Base-by-base conservation (phyloP, 2,797 vertebrate genomes). In the Tokudaia muenninki region DNA sequence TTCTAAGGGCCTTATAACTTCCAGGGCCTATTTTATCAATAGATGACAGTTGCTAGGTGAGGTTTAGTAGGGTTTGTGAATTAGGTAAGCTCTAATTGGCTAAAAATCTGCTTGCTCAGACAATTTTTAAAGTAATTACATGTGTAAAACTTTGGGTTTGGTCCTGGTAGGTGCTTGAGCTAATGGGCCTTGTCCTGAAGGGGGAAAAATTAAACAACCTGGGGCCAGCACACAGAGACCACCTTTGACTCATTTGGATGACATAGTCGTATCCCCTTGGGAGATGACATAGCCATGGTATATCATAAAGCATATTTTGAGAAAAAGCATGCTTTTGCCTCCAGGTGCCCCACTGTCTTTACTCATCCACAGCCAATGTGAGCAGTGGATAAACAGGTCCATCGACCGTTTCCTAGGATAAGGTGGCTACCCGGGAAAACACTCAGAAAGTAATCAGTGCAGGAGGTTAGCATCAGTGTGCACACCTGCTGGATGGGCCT, bases 121-220 rank as follows among this genome's bases (percentile, higher is more conserved):
- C 72, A 91, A 26, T 57, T 94, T 95, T 83, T 93, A 21, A 92
- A 96, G 82, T 79, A 95, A 95, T 57, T 75, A 47, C 44, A 41
- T 78, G 47, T 94, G 31, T 82, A 74, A 91, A 91, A 92, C 44
- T 65, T 90, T 74, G 44, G 26, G 0, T 81, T 94, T 83, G 50
- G 57, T 61, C 10, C 70, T 84, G 70, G 63, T 59, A 86, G 44
- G 34, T 9, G 84, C 93, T 61, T 34, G 65, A 91, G 55, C 61
- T 87, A 81, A 78, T 44, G 80, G 90, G n/a, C 80, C 47, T 87
- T 55, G 82, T 75, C 37, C 57, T 83, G 14, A 29, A 79, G 10
- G 44, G 37, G 21, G 63, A 24, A 26, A 82, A 44, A 92, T 87
- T 44, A 89, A 70, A 21, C 65, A 14, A 47, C 37, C 29, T 6